Evolutionary conservation across 2,113 vertebrate species (phyloP).

Genomic region (Sapayoa aenigma): DNA sequence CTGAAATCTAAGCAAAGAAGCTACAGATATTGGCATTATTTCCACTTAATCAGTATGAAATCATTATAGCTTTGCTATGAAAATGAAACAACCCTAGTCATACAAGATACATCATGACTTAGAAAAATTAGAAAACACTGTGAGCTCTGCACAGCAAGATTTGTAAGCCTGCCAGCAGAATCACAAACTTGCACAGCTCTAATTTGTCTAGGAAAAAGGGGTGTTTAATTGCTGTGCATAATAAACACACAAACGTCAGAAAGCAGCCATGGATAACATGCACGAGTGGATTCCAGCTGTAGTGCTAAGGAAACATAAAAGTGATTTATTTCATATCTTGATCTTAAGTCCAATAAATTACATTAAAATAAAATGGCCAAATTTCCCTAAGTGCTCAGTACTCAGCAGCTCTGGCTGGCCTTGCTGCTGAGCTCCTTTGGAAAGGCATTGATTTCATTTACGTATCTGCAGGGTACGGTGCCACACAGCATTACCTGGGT

Average conservation of each 20-base stretch:
- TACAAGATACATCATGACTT: constrained; percentile 56
- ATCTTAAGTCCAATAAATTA: constrained; percentile 41
- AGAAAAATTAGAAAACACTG: constrained; percentile 64
- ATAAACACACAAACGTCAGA: constrained; percentile 20
- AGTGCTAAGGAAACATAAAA: not conserved
- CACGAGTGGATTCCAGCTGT: not conserved
- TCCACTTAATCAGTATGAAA: constrained; percentile 60
- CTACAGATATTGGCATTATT: constrained; percentile 13
- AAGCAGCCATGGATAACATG: not conserved
- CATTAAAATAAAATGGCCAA: constrained; percentile 13
- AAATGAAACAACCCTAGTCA: constrained; percentile 65
- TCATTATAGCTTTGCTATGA: constrained; percentile 46
- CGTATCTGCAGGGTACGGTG: not conserved
- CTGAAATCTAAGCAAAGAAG: not conserved
- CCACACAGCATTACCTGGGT: not conserved
- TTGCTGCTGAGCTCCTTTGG: not conserved
- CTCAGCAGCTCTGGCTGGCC: not conserved
- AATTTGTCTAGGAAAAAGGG: constrained; percentile 53
- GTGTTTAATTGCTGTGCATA: constrained; percentile 55
- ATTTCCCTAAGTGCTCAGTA: constrained; percentile 14
- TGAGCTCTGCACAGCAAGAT: constrained; percentile 17
- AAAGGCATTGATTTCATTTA: not conserved
- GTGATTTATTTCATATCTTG: constrained; percentile 46
- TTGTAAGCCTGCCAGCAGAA: constrained; percentile 57
- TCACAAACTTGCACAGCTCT: constrained; percentile 30